A percentile compares a stretch with the other conserved stretches of the same genome.
Conservation (phyloP, 2,113 vertebrate species). For the Caranx melampygus region DNA sequence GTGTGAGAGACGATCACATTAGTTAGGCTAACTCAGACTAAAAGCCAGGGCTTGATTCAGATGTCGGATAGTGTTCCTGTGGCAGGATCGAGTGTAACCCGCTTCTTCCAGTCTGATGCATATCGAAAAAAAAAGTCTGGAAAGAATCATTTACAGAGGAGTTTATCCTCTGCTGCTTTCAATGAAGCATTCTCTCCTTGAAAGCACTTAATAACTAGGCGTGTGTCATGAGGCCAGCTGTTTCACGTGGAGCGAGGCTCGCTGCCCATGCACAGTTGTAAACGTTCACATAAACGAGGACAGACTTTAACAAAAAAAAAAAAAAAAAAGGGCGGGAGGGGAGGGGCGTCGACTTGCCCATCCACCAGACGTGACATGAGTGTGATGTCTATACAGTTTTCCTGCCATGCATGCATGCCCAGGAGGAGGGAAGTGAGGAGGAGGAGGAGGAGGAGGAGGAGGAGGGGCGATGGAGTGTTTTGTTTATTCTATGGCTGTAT, state of each 20-base stretch:
- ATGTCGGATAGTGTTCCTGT: conserved; percentile 13
- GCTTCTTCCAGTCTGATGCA: not conserved
- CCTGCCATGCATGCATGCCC: conserved; percentile 27
- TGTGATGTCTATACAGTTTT: conserved; percentile 34
- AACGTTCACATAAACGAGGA: conserved; percentile 55
- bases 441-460: conserved; percentile 14
- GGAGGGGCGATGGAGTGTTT: conserved; percentile 25
- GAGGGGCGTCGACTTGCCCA: too few relatives aligned
- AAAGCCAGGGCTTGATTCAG: not conserved
- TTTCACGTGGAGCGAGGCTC: conserved; percentile 65
- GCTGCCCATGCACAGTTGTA: conserved; percentile 39
- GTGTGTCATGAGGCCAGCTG: conserved; percentile 42
- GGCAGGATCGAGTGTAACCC: not conserved
- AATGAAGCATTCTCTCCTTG: not conserved
- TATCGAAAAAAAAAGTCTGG: too few relatives aligned
- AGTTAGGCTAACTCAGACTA: conserved; percentile 2
- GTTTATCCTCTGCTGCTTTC: not conserved
- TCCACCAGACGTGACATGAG: conserved; percentile 13
- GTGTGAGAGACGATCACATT: conserved; percentile 17
- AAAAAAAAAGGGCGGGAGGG: too few relatives aligned
- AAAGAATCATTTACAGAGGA: not conserved
- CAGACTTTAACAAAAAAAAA: not conserved
- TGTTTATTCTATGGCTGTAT: conserved; percentile 51
- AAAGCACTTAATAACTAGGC: conserved; percentile 17
- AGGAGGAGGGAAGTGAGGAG: conserved; percentile 42